Conservation (phyloP, 2,797 vertebrate genomes). For the Manis javanica region DNA sequence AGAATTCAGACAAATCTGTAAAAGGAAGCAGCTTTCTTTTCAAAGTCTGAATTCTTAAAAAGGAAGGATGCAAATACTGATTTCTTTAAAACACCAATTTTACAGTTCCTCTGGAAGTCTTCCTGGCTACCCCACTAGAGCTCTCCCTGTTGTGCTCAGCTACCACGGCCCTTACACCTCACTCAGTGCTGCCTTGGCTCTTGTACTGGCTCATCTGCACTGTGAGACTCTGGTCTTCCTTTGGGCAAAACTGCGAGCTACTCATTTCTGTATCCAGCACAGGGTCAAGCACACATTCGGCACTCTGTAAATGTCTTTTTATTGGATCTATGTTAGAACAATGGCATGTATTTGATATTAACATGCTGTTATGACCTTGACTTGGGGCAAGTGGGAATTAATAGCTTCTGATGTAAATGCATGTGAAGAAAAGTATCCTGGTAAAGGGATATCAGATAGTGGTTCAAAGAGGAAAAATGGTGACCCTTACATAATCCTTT, state of each 20-base stretch:
- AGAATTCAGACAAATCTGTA: not conserved
- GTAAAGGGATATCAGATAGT: constrained; percentile 23
- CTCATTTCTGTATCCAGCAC: not conserved
- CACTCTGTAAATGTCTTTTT: constrained; percentile 8
- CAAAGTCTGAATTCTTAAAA: constrained; percentile 29
- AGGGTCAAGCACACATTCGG: not conserved
- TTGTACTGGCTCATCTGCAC: not conserved
- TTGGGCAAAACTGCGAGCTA: not conserved
- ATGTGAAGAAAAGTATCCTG: not conserved
- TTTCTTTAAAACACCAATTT: not conserved
- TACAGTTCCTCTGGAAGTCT: not conserved
- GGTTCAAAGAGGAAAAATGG: constrained; percentile 36
- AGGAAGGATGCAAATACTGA: not conserved
- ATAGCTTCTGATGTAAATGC: constrained; percentile 15
- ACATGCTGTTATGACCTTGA: not conserved
- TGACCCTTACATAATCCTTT: constrained; percentile 12
- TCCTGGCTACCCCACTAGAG: not conserved
- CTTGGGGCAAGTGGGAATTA: constrained; percentile 24
- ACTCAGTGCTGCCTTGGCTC: not conserved
- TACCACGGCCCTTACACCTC: not conserved
- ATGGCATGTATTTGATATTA: constrained; percentile 48
- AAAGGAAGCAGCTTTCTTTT: constrained; percentile 29
- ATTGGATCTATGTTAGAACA: constrained; percentile 18
- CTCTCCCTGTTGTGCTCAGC: not conserved
- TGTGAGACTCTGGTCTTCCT: not conserved